Evolutionary conservation across 2,113 vertebrate species (phyloP).

Genomic region (Poeciliopsis occidentalis): DNA sequence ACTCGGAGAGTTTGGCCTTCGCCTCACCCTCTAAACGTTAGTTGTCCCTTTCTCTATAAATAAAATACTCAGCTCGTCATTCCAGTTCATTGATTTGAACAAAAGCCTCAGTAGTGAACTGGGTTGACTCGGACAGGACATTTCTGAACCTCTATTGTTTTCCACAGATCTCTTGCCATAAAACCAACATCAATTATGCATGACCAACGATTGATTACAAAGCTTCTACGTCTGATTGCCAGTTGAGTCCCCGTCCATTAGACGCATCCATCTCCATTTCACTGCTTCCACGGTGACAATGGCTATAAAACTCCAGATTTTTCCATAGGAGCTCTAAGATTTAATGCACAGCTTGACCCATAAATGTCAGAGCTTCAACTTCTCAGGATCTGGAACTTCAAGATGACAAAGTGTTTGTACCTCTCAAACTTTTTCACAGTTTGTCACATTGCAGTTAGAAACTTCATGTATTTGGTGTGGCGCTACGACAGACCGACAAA

Average conservation of each 20-base stretch:
- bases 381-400: constrained; percentile 38
- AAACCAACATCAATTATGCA: constrained; percentile 53
- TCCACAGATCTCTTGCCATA: constrained; percentile 13
- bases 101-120: neutral
- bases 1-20: neutral
- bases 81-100: neutral
- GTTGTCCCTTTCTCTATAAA: neutral
- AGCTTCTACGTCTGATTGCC: constrained; percentile 48
- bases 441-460: neutral
- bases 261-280: neutral
- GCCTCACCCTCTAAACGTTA: neutral
- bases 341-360: constrained; percentile 61
- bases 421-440: neutral
- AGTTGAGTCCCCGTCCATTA: constrained; percentile 50
- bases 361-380: constrained; percentile 44
- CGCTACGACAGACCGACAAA: neutral
- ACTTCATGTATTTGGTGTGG: neutral
- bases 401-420: constrained; percentile 1
- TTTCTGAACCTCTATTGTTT: constrained; percentile 13
- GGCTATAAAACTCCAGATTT: constrained; percentile 42
- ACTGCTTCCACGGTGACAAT: constrained; percentile 24
- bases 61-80: neutral
- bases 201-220: constrained; percentile 40
- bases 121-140: constrained; percentile 6
- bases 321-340: constrained; percentile 55